Base-by-base conservation (phyloP, 1,140 invertebrate species). In the Drosophila mojavensis region DNA sequence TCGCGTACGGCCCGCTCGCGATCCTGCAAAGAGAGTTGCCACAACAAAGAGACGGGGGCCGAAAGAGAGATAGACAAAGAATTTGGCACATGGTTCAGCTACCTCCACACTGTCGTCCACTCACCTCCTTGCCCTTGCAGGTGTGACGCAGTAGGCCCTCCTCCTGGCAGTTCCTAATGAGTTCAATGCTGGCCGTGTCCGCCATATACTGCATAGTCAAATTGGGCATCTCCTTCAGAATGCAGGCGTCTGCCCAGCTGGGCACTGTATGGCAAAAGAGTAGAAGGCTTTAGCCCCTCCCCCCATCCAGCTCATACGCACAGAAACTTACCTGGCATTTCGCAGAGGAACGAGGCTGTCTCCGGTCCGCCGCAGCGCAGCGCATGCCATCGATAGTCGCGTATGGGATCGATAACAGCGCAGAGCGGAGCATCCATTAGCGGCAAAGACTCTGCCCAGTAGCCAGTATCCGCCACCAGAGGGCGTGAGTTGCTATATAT, bases 131-230 rank as follows among this genome's bases (percentile, higher is more conserved):
- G 81, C 95, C 95, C 79, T 95, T 95, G 90, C 95, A 96, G 30
- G 95, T 94, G 64, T 96, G 94, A 54, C 94, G 93, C 80, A 95
- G 93, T 30, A 96, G 96, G 43, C 97, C 97, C 92, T 97, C 97
- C 36, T 92, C 91, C 60, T 98, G 93, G 91, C 97, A 96, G 92
- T 98, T 98, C 43, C 97, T 96, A 26, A 97, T 97, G 45, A 98
- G 93, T 81, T 97, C 96, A 43, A 98, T 94, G 36, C 97, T 94
- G 24, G 97, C 94, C 84, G 96, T 95, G 72, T 96, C 95, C 33
- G 96, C 96, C 77, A 96, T 93, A 78, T 95, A 96, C 39, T 95
- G 93, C 48, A 95, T 94, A 10, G 95, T 96, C 55, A 96, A 89
- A 17, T 95, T 95, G 9, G 95, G 95, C 70, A 96, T 91, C 30